Conservation (phyloP, 1,140 invertebrate genomes). For the Brachystomella parvula region DNA sequence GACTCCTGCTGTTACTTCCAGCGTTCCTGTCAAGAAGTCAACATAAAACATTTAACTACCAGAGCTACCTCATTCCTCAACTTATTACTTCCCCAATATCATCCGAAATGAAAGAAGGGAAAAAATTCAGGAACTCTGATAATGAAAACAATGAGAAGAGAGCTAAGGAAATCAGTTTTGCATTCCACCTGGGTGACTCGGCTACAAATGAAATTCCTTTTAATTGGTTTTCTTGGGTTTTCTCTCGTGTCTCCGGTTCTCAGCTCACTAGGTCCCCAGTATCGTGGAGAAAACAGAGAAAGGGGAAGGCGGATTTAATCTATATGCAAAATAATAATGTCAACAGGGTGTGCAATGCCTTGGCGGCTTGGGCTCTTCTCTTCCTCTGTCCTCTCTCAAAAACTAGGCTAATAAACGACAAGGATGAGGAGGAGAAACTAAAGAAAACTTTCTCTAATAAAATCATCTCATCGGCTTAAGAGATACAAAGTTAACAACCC, state of each 20-base stretch:
- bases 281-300: neutral
- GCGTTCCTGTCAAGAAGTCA: constrained; percentile 25
- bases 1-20: constrained; percentile 33
- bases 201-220: constrained; percentile 18
- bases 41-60: constrained; percentile 4
- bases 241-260: neutral
- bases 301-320: neutral
- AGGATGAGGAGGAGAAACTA: neutral
- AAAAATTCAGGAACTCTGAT: neutral
- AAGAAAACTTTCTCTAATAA: constrained; percentile 9
- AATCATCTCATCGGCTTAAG: neutral
- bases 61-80: neutral
- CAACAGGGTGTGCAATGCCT: neutral
- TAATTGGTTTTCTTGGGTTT: constrained; percentile 18
- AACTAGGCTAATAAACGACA: neutral
- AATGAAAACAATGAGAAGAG: neutral
- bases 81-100: neutral
- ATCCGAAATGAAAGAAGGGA: constrained; percentile 1
- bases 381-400: no score
- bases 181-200: constrained; percentile 15
- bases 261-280: no score
- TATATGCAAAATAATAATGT: constrained; percentile 9
- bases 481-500: neutral
- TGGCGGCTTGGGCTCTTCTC: no score
- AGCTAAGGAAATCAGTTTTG: neutral